Percentiles rank a stretch among this genome's conserved stretches.
These are phyloP conservation scores for Mohoua ochrocephala DNA, from an alignment of 2,113 vertebrate genomes.

Conservation along the genomic window DNA sequence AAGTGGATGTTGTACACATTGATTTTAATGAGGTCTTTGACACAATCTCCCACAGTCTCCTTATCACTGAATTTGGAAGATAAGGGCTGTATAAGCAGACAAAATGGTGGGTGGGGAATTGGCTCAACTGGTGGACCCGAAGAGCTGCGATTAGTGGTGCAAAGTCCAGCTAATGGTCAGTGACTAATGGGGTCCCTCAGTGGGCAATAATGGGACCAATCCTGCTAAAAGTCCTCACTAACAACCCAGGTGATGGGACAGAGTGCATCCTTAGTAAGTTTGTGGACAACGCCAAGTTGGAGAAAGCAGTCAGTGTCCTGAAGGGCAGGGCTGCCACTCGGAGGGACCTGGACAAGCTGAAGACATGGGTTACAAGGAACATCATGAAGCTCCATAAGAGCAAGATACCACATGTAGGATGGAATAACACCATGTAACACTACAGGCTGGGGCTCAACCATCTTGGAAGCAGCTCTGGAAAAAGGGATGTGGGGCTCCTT, in stretches of 20 bases:
- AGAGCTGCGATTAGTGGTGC: background rate
- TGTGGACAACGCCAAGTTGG: background rate
- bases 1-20: background rate
- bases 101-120: background rate
- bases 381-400: background rate
- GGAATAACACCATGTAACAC: background rate
- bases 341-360: background rate
- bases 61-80: background rate
- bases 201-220: background rate
- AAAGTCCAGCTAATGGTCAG: background rate
- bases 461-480: background rate
- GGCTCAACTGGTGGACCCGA: background rate
- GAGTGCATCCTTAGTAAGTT: background rate
- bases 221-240: background rate
- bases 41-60: background rate
- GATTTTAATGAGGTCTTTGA: background rate
- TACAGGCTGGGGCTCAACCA: background rate
- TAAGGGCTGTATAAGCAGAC: background rate
- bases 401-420: background rate
- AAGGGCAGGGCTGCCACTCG: background rate
- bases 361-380: background rate
- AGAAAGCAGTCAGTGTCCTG: background rate
- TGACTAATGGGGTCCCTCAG: background rate
- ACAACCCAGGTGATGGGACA: background rate
- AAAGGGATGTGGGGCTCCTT: background rate